These are phyloP conservation scores for Vicugna pacos DNA, from an alignment of 2,113 vertebrate genomes.

Conservation along the genomic window DNA sequence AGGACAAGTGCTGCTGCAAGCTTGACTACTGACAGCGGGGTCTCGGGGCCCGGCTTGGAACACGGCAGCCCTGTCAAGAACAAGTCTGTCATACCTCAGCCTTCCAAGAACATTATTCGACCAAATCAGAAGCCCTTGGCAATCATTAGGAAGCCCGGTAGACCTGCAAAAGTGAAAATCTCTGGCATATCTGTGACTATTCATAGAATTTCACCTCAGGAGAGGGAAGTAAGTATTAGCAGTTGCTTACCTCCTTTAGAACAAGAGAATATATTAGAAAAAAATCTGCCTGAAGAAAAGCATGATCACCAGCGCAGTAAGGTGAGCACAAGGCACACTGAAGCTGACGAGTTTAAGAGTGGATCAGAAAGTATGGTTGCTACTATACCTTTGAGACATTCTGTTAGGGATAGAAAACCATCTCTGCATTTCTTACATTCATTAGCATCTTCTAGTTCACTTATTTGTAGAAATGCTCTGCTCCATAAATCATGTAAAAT, in stretches of 20 bases:
- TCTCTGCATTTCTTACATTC: constrained; percentile 93
- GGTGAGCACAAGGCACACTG: constrained; percentile 53
- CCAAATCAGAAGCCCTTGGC: constrained; percentile 88
- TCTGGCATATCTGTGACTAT: constrained; percentile 96
- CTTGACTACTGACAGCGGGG: constrained; percentile 74
- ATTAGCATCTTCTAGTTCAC: constrained; percentile 91
- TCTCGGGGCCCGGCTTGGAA: constrained; percentile 85
- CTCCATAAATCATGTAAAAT: constrained; percentile 92
- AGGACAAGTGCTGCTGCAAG: constrained; percentile 78
- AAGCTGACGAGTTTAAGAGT: constrained; percentile 66
- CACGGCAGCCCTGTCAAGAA: constrained; percentile 90
- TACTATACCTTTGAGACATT: constrained; percentile 88
- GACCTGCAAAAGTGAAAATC: constrained; percentile 96
- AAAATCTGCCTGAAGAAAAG: constrained; percentile 74
- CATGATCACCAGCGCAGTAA: constrained; percentile 67
- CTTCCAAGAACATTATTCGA: constrained; percentile 88
- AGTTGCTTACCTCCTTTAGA: constrained; percentile 88
- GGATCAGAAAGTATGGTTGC: constrained; percentile 58
- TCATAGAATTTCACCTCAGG: constrained; percentile 92
- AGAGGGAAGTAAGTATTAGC: constrained; percentile 93
- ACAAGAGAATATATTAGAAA: constrained; percentile 81
- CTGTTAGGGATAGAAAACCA: constrained; percentile 92
- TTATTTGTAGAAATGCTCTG: constrained; percentile 92
- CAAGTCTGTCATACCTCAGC: constrained; percentile 84
- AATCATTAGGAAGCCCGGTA: constrained; percentile 92